These are phyloP conservation scores for Neolamprologus modestus DNA, from an alignment of 2,113 vertebrate species.

Conservation along the genomic window DNA sequence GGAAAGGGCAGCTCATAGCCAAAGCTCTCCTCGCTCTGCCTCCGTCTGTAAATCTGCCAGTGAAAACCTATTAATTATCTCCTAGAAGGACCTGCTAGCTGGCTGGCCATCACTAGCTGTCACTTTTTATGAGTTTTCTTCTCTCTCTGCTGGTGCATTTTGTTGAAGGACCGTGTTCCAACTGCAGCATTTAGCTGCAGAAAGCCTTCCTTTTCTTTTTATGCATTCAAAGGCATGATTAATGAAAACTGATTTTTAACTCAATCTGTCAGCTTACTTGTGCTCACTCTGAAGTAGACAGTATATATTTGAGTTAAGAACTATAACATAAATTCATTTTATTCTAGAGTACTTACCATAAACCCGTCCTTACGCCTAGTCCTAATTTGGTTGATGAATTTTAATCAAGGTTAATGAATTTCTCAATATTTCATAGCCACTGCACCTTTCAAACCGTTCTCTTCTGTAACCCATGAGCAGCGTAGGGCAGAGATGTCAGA, in stretches of 20 bases:
- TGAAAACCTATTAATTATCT: constrained; percentile 67
- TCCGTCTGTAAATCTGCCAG: constrained; percentile 57
- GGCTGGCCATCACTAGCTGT: constrained; percentile 54
- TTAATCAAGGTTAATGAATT: constrained; percentile 45
- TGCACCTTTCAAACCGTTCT: background rate
- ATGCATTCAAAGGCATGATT: constrained; percentile 6
- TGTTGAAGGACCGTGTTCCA: constrained; percentile 8
- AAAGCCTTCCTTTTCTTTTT: constrained; percentile 11
- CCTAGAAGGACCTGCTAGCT: constrained; percentile 52
- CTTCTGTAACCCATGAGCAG: background rate
- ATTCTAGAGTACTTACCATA: background rate
- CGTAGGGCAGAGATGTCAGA: constrained; percentile 7
- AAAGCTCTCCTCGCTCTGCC: constrained; percentile 14
- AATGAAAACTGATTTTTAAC: constrained; percentile 35
- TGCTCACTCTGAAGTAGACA: background rate
- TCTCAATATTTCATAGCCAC: constrained; percentile 35
- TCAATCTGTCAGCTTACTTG: background rate
- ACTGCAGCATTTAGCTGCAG: constrained; percentile 32
- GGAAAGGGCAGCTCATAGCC: constrained; percentile 41
- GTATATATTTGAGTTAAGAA: background rate
- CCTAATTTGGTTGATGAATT: constrained; percentile 29
- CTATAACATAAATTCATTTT: background rate
- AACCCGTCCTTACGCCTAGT: background rate
- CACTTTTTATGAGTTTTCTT: constrained; percentile 59
- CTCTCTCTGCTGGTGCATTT: constrained; percentile 35